Base-by-base conservation (phyloP, 2,888 invertebrate species). In the Limulus polyphemus region DNA sequence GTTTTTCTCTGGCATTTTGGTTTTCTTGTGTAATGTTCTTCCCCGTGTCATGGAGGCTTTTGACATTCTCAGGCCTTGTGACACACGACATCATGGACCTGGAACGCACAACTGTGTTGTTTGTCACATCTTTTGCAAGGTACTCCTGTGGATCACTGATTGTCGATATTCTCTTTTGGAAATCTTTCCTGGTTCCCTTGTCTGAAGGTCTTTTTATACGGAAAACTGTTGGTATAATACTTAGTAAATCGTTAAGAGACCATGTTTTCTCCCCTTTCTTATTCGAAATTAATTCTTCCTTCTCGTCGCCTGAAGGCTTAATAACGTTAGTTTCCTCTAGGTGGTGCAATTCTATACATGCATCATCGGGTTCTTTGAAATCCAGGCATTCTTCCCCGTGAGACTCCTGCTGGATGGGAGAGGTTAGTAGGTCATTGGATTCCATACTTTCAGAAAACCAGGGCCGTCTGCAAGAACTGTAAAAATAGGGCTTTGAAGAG, bases 311-410 rank as follows among this genome's bases (percentile, higher is more conserved):
- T 32, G 49, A 56, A 11, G 17, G 1, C 14, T 54, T 16, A 11
- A 14, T 54, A 48, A 55, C 60, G n/a, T 55, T 48, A 32, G 3
- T n/a, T 11, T 63, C 68, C 73, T 88, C 88, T 63, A 92, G 80
- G 51, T 90, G 83, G 48, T 91, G 82, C 61, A 93, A 77, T 77
- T 93, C 93, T 61, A 93, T 93, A 3, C 90, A 92, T 67, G 91
- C 80, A 74, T 92, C 90, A 71, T 86, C 87, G 47, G 82, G 83
- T 70, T 81, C 81, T 46, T 62, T 62, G n/a, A 62, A 62, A 32
- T 65, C 83, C 82, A 62, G 67, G 76, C 75, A 59, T 72, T 71
- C 58, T 74, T 68, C n/a, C 70, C 71, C 10, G 57, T 46, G 2
- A 13, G 61, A 47, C 13, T 57, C 49, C 32, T 16, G 17, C n/a